Percentiles rank a stretch among this genome's conserved stretches.
phyloP scores from a whole-genome alignment of 2,113 vertebrate genomes.

The Casuarius casuarius region DNA sequence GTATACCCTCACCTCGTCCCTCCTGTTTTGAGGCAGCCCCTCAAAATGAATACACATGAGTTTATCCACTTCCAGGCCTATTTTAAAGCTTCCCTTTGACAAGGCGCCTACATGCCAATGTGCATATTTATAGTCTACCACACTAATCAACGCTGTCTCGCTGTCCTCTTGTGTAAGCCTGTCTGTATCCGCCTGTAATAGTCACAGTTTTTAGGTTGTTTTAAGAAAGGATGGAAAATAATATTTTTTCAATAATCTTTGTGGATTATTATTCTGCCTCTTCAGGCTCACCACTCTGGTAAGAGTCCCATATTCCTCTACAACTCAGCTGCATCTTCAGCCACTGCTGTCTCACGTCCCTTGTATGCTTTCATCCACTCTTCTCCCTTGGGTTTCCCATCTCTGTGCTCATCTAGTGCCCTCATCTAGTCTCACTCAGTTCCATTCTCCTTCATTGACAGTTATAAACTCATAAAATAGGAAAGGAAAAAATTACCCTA shows the following conservation, averaged over 20 bases:
- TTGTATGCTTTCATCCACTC: neutral
- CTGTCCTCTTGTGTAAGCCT: neutral
- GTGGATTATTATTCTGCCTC: neutral
- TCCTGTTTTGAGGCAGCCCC: neutral
- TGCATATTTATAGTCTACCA: neutral
- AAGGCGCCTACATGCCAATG: neutral
- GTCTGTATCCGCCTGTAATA: neutral
- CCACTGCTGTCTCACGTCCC: neutral
- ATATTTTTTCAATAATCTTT: neutral
- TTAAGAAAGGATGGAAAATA: neutral
- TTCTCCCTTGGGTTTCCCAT: neutral
- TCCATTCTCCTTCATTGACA: no score
- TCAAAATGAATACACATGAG: neutral
- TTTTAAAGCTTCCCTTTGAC: neutral
- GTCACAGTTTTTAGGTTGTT: neutral
- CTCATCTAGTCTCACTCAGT: neutral
- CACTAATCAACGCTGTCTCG: neutral
- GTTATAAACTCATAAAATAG: neutral
- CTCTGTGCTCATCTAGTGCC: neutral
- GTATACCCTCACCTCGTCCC: neutral
- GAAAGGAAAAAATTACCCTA: rapidly evolving
- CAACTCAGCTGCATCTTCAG: neutral
- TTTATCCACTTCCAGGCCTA: neutral
- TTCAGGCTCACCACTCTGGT: neutral
- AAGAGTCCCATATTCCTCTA: neutral